Percentiles rank a stretch among this genome's conserved stretches.
Conservation (phyloP, 2,113 vertebrate genomes). For the Lepisosteus osseus region DNA sequence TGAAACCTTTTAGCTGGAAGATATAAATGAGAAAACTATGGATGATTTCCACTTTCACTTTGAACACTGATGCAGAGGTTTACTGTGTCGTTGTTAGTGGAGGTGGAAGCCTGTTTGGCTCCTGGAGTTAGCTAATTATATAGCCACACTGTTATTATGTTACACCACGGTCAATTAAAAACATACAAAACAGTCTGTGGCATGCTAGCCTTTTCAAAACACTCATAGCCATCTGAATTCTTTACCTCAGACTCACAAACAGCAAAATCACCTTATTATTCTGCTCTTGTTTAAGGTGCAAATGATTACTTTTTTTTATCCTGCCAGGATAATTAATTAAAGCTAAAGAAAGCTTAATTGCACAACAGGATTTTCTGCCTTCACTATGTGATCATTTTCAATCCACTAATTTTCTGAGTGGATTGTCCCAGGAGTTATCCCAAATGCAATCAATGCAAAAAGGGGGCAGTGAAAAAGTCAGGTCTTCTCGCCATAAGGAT, state of each 20-base stretch:
- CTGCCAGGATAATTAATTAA: slow-evolving; percentile 13
- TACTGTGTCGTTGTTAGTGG: background rate
- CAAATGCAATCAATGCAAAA: slow-evolving; percentile 5
- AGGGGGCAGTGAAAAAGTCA: background rate
- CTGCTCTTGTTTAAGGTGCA: slow-evolving; percentile 1
- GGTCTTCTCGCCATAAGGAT: no score
- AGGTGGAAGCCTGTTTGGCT: background rate
- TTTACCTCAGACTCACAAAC: background rate
- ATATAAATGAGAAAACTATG: background rate
- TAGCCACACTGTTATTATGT: slow-evolving; percentile 1
- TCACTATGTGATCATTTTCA: background rate
- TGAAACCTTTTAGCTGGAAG: no score
- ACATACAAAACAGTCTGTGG: slow-evolving; percentile 5
- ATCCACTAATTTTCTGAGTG: background rate
- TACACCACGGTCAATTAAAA: slow-evolving; percentile 13
- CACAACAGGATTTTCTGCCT: background rate
- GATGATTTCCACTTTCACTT: background rate
- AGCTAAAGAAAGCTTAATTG: background rate
- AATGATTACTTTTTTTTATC: slow-evolving; percentile 10
- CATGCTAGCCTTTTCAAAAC: background rate
- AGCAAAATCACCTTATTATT: slow-evolving; percentile 3
- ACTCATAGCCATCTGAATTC: slow-evolving; percentile 9
- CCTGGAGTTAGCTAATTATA: background rate
- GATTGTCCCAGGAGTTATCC: background rate
- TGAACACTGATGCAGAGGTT: background rate